A percentile compares a stretch with the other conserved stretches of the same genome.
Evolutionary conservation across 2,888 invertebrate genomes (phyloP).

Genomic region (Drosophila tanythrix): DNA sequence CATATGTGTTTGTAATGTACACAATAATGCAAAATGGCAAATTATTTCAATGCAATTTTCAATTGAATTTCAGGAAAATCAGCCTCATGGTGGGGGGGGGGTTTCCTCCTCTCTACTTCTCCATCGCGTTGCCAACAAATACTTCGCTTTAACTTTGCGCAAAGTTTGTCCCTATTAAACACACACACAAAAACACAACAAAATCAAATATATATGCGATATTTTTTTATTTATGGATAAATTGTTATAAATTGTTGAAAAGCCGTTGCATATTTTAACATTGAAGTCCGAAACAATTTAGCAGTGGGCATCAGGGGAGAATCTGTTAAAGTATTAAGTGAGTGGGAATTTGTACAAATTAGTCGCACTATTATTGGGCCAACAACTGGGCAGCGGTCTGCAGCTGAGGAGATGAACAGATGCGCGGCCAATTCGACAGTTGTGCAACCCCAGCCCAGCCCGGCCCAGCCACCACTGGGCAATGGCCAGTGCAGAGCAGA

Average conservation of each 20-base stretch:
- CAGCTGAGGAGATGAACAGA: background rate
- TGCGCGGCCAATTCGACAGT: background rate
- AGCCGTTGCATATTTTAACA: slow-evolving; percentile 18
- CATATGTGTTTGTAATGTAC: slow-evolving; percentile 17
- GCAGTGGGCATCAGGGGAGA: slow-evolving; percentile 20
- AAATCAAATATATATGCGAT: background rate
- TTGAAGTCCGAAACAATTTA: slow-evolving; percentile 23
- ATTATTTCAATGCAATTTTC: slow-evolving; percentile 69
- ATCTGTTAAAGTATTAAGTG: slow-evolving; percentile 46
- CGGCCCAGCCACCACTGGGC: background rate
- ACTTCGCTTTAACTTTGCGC: slow-evolving; percentile 5
- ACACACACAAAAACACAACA: slow-evolving; percentile 11
- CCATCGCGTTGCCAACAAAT: slow-evolving; percentile 14
- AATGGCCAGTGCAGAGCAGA: background rate
- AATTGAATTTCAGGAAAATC: slow-evolving; percentile 61
- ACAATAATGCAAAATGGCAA: slow-evolving; percentile 61
- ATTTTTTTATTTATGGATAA: slow-evolving; percentile 17
- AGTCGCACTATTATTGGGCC: slow-evolving; percentile 27
- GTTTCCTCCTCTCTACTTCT: background rate
- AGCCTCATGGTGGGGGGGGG: background rate
- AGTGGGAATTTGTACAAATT: slow-evolving; percentile 47
- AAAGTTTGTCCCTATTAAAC: slow-evolving; percentile 31
- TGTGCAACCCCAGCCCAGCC: background rate
- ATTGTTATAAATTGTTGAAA: slow-evolving; percentile 29
- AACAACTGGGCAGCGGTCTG: slow-evolving; percentile 1